phyloP scores from a whole-genome alignment of 2,888 invertebrate genomes.

The Timandra comae region DNA sequence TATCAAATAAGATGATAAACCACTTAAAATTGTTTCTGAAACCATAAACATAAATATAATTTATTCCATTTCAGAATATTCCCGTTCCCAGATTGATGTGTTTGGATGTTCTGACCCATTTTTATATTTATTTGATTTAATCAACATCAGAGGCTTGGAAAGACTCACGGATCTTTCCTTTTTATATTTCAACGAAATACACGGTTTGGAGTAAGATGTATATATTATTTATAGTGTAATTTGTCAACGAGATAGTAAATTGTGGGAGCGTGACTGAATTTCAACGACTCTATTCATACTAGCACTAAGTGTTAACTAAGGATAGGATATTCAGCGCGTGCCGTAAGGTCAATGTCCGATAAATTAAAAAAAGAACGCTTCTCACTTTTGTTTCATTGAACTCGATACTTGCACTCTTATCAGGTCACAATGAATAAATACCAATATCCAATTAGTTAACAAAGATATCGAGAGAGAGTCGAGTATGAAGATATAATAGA shows the following conservation, averaged over 20 bases:
- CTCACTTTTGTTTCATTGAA: slow-evolving; percentile 9
- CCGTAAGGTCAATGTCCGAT: slow-evolving; percentile 8
- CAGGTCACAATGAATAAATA: neutral
- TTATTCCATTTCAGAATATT: slow-evolving; percentile 10
- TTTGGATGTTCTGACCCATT: slow-evolving; percentile 15
- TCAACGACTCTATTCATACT: slow-evolving; percentile 1
- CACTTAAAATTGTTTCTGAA: too few relatives aligned
- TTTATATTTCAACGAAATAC: too few relatives aligned
- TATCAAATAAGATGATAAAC: too few relatives aligned
- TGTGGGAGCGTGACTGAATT: slow-evolving; percentile 10
- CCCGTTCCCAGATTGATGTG: slow-evolving; percentile 6
- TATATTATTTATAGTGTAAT: too few relatives aligned
- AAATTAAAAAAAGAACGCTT: slow-evolving; percentile 17
- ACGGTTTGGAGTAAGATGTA: too few relatives aligned
- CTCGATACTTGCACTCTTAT: slow-evolving; percentile 4
- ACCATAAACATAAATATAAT: slow-evolving; percentile 5
- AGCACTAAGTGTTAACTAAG: neutral
- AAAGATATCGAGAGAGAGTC: too few relatives aligned
- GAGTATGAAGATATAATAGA: slow-evolving; percentile 1
- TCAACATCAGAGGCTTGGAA: slow-evolving; percentile 3
- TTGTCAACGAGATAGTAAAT: slow-evolving; percentile 6
- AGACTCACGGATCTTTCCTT: slow-evolving; percentile 1
- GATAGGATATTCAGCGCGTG: slow-evolving; percentile 7
- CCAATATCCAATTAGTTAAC: slow-evolving; percentile 2
- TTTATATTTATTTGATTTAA: slow-evolving; percentile 11